Conservation (phyloP, 1,140 invertebrate genomes). For the Trichoplusia ni region DNA sequence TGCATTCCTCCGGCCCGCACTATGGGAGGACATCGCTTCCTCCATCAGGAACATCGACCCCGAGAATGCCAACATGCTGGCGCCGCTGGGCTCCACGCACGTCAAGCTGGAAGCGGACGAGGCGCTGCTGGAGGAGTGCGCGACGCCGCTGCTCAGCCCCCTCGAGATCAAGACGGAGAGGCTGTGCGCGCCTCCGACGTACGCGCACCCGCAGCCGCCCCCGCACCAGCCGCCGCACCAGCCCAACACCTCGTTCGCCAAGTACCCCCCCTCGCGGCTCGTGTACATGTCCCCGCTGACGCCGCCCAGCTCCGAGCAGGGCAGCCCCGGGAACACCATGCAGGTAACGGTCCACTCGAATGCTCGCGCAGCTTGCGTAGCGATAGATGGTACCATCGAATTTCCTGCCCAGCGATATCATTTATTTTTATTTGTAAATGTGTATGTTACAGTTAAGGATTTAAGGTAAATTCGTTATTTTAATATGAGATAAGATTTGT, state of each 20-base stretch:
- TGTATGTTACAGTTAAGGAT: slow-evolving; percentile 27
- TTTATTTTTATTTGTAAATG: slow-evolving; percentile 39
- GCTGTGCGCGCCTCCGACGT: slow-evolving; percentile 77
- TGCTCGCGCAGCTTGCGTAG: slow-evolving; percentile 54
- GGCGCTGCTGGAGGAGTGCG: slow-evolving; percentile 81
- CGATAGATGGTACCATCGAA: slow-evolving; percentile 85
- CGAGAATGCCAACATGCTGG: slow-evolving; percentile 93
- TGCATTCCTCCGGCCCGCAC: slow-evolving; percentile 89
- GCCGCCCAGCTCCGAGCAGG: slow-evolving; percentile 91
- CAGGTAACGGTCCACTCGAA: slow-evolving; percentile 61
- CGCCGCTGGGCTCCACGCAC: slow-evolving; percentile 82
- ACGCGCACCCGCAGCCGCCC: slow-evolving; percentile 76
- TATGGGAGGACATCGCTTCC: slow-evolving; percentile 94
- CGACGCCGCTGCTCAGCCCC: slow-evolving; percentile 86
- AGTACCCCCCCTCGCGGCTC: slow-evolving; percentile 78
- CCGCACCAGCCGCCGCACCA: slow-evolving; percentile 62
- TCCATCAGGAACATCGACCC: slow-evolving; percentile 94
- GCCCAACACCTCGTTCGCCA: slow-evolving; percentile 65
- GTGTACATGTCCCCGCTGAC: slow-evolving; percentile 91
- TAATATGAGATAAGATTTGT: slow-evolving; percentile 7
- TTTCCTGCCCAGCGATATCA: slow-evolving; percentile 73
- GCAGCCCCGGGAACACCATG: slow-evolving; percentile 86
- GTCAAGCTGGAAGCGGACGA: slow-evolving; percentile 90
- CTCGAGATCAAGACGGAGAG: slow-evolving; percentile 88
- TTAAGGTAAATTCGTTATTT: background rate